A percentile compares a stretch with the other conserved stretches of the same genome.
Conservation (phyloP, 2,113 vertebrate genomes). For the Odontesthes bonariensis region DNA sequence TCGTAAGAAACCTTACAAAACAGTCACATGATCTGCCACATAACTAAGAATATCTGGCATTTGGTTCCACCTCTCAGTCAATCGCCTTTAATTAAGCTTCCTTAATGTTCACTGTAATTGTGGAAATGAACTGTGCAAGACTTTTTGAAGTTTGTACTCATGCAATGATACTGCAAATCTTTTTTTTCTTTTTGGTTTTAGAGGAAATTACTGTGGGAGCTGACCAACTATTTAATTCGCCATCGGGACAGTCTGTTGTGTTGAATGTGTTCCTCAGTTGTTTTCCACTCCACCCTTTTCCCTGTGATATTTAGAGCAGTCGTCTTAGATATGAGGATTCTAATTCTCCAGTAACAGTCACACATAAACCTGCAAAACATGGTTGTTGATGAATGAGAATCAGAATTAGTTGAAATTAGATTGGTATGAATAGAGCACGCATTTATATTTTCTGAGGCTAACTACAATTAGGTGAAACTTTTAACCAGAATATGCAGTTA, state of each 20-base stretch:
- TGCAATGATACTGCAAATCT: background rate
- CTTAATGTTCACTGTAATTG: slow-evolving; percentile 4
- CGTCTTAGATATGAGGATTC: background rate
- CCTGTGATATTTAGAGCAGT: slow-evolving; percentile 14
- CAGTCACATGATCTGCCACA: background rate
- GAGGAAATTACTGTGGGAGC: background rate
- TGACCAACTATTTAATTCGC: background rate
- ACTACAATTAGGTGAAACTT: too few relatives aligned
- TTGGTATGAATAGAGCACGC: too few relatives aligned
- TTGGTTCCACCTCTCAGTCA: slow-evolving; percentile 21
- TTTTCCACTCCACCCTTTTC: background rate
- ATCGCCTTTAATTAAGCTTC: background rate
- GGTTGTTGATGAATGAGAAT: too few relatives aligned
- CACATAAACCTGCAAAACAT: too few relatives aligned
- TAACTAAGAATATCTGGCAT: slow-evolving; percentile 10
- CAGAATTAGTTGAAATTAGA: too few relatives aligned
- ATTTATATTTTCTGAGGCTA: background rate
- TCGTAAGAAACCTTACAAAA: slow-evolving; percentile 14
- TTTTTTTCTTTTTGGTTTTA: background rate
- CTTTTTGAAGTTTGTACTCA: background rate
- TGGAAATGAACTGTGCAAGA: slow-evolving; percentile 14
- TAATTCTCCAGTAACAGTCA: background rate
- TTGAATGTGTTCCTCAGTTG: background rate
- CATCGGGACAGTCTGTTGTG: background rate
- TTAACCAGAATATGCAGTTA: background rate